phyloP scores from a whole-genome alignment of 2,797 vertebrate genomes.

The Pipistrellus nathusii region DNA sequence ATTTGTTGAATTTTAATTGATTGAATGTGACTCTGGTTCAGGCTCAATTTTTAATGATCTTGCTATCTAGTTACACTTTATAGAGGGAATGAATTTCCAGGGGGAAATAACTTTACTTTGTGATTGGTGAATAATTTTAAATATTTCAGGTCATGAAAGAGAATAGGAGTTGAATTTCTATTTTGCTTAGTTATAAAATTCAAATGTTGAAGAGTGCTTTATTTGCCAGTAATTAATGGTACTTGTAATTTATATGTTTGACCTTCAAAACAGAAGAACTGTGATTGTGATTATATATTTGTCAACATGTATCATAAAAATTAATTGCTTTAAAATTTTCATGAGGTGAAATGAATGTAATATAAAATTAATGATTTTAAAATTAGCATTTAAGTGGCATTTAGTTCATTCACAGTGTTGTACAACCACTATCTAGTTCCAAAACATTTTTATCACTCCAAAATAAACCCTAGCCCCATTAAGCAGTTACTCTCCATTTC shows the following conservation, averaged over 20 bases:
- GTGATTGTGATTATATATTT: not conserved
- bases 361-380: constrained; percentile 40
- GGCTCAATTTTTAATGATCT: constrained; percentile 13
- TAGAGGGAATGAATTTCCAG: not conserved
- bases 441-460: constrained; percentile 17
- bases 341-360: not conserved
- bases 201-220: constrained; percentile 22
- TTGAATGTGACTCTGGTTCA: not conserved
- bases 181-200: constrained; percentile 10
- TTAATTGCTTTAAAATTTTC: not conserved
- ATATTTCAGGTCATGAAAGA: not conserved
- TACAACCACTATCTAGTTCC: not conserved
- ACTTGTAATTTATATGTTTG: constrained; percentile 37
- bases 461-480: not conserved
- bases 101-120: not conserved
- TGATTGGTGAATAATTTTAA: constrained; percentile 5
- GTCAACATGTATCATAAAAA: not conserved
- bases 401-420: constrained; percentile 24
- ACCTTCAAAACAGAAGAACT: constrained; percentile 25
- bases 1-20: constrained; percentile 8
- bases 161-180: not conserved
- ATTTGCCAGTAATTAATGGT: not conserved
- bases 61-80: constrained; percentile 24
- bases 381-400: not conserved
- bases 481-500: not conserved